Evolutionary conservation across 2,888 invertebrate species (phyloP).

Genomic region (Nomada fabriciana): DNA sequence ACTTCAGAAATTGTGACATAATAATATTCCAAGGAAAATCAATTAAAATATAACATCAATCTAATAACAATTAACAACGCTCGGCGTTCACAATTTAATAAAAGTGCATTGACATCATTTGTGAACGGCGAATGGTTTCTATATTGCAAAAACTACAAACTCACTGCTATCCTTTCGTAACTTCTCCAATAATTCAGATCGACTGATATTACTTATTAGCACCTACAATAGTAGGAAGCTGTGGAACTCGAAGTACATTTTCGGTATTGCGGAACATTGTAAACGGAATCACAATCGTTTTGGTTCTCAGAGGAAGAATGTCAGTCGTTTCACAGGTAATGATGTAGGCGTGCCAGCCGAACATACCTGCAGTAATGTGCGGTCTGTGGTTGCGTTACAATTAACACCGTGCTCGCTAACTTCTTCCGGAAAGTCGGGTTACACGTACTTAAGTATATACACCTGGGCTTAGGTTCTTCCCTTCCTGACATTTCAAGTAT

Average conservation of each 20-base stretch:
- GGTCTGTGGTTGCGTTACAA: conserved; percentile 62
- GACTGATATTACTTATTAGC: too few species aligned
- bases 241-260: conserved; percentile 38
- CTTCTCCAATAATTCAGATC: conserved; percentile 3
- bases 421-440: conserved; percentile 52
- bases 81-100: too few species aligned
- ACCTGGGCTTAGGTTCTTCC: conserved; percentile 3
- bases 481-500: neutral
- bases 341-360: conserved; percentile 66
- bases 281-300: conserved; percentile 71
- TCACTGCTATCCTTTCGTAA: conserved; percentile 24
- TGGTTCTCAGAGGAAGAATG: conserved; percentile 73
- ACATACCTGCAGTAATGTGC: conserved; percentile 51
- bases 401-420: conserved; percentile 57
- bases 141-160: conserved; percentile 5
- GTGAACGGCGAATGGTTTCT: too few species aligned
- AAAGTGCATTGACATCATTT: too few species aligned
- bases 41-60: too few species aligned
- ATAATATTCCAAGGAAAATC: too few species aligned
- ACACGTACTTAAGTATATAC: conserved; percentile 32
- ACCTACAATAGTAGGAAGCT: conserved; percentile 1
- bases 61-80: too few species aligned
- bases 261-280: conserved; percentile 58
- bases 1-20: too few species aligned
- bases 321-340: conserved; percentile 71